A percentile compares a stretch with the other conserved stretches of the same genome.
Conservation (phyloP, 2,888 invertebrate genomes). For the Neria commutata region DNA sequence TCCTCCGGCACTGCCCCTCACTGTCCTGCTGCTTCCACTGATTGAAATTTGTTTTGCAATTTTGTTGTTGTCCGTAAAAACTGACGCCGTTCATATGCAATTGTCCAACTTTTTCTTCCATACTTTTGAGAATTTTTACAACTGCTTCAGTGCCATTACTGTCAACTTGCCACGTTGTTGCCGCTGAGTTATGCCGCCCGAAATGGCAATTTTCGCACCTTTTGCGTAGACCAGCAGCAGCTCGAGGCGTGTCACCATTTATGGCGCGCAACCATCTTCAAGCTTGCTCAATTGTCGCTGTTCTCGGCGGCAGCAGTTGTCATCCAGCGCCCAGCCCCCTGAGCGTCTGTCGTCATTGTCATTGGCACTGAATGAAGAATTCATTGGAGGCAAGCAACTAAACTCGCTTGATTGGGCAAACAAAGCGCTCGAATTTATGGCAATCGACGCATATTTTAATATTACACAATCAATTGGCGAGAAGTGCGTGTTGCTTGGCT, state of each 20-base stretch:
- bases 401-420: not conserved
- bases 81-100: not conserved
- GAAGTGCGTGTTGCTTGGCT: too few species aligned
- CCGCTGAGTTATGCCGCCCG: not conserved
- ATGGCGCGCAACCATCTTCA: conserved; percentile 24
- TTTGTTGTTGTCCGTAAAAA: not conserved
- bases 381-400: too few species aligned
- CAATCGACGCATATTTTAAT: too few species aligned
- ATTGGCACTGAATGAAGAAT: not conserved
- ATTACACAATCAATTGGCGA: too few species aligned
- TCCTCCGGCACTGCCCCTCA: not conserved
- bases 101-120: not conserved
- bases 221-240: conserved; percentile 15
- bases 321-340: conserved; percentile 28
- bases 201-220: conserved; percentile 22
- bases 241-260: conserved; percentile 32
- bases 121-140: not conserved
- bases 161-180: conserved; percentile 20
- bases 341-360: not conserved
- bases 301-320: conserved; percentile 7
- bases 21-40: not conserved
- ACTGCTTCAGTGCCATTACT: not conserved
- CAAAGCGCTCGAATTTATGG: too few species aligned
- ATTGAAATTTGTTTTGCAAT: not conserved
- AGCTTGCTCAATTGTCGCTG: conserved; percentile 1